A percentile compares a stretch with the other conserved stretches of the same genome.
phyloP scores from a whole-genome alignment of 2,888 invertebrate genomes.

The Eupithecia subfuscata region DNA sequence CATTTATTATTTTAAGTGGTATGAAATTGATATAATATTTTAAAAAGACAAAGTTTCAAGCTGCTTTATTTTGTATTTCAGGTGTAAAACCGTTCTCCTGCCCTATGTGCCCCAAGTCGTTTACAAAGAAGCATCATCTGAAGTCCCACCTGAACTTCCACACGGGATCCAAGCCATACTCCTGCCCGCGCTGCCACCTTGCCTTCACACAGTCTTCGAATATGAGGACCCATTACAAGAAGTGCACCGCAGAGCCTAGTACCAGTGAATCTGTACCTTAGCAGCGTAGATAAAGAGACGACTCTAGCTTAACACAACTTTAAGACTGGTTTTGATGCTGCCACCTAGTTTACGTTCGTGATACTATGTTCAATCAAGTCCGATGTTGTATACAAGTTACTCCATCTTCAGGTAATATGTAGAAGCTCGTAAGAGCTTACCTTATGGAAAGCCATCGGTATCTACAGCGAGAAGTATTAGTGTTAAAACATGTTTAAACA shows the following conservation, averaged over 20 bases:
- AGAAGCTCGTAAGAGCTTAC: neutral
- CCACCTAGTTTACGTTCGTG: neutral
- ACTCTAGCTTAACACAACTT: neutral
- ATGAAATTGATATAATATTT: too few relatives aligned
- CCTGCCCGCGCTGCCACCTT: constrained; percentile 85
- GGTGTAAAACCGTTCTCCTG: constrained; percentile 91
- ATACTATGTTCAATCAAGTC: neutral
- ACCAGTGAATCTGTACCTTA: constrained; percentile 13
- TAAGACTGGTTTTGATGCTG: neutral
- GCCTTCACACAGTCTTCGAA: constrained; percentile 94
- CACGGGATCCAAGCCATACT: constrained; percentile 91
- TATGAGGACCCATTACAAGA: constrained; percentile 93
- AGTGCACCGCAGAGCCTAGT: constrained; percentile 80
- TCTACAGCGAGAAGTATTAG: neutral
- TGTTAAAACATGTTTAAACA: neutral
- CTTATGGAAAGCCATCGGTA: neutral
- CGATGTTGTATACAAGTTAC: neutral
- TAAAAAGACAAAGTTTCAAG: too few relatives aligned
- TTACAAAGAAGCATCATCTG: constrained; percentile 93
- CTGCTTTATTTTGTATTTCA: constrained; percentile 51
- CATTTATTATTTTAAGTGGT: too few relatives aligned
- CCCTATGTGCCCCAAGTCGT: constrained; percentile 88
- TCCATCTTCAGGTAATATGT: constrained; percentile 1
- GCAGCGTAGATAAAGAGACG: neutral
- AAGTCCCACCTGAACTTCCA: constrained; percentile 94